Evolutionary conservation across 1,140 invertebrate species (phyloP), one percentile per base, ranked within the genome.

Genomic region (Temnothorax longispinosus): DNA sequence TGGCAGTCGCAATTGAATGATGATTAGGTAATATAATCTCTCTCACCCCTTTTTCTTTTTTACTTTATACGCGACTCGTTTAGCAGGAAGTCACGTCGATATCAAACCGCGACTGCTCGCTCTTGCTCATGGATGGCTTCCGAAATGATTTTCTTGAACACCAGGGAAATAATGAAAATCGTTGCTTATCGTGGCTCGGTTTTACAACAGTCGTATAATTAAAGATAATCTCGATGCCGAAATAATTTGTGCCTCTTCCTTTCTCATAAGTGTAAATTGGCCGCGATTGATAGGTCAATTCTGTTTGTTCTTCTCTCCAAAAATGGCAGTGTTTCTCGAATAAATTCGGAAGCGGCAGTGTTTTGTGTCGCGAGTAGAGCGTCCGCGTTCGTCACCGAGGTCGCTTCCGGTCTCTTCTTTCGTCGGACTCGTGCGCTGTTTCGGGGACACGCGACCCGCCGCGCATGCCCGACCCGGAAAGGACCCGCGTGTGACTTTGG

Each of bases 401-500:
- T 88, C 60, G 50, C 47, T 76, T 87, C 72, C 65, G 65, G 47
- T 60, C 60, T 76, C 65, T 81, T 38, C 50, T 89, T 82, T 87
- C 65, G 47, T 67, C 44, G 47, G 21, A 52, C 35, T 52, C 50
- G 21, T 54, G 71, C 50, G 76, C 13, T 18, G 58, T 81, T 80
- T 44, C 38, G 41, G 4, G 21, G 60, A 67, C 85, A 85, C 71
- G 86, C 74, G 77, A 21, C 35, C 81, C 50, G 35, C 11, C 64
- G 67, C 69, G 72, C 56, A 77, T 84, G 80, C 54, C 80, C 80
- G 69, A 82, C 80, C 80, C 65, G 50, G 32, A 65, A 44, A 71
- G 35, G 86, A 69, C 54, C 67, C 47, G 52, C 58, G 87, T 84
- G 58, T 76, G 88, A 82, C 88, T 89, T 89, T 86, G 84, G 88